Evolutionary conservation across 2,888 invertebrate genomes (phyloP).

Genomic region (Herminia tarsipennalis): DNA sequence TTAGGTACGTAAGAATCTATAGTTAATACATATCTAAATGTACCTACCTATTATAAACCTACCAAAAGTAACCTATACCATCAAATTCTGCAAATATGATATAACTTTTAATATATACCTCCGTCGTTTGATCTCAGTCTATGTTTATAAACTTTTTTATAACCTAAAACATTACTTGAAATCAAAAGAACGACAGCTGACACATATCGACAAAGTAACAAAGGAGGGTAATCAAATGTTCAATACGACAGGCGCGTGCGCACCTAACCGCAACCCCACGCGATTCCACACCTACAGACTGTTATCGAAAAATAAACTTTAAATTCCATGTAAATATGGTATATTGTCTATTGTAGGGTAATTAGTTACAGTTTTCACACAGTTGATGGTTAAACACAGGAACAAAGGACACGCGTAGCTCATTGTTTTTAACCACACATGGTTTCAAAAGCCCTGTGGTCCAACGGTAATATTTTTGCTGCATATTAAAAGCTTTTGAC

Average conservation of each 20-base stretch:
- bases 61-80: too few species aligned
- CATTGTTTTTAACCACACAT: slow-evolving; percentile 68
- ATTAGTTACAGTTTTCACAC: slow-evolving; percentile 47
- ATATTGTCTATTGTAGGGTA: background rate
- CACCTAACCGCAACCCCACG: slow-evolving; percentile 63
- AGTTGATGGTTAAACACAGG: slow-evolving; percentile 50
- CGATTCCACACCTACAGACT: slow-evolving; percentile 17
- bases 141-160: background rate
- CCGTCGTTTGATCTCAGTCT: too few species aligned
- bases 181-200: slow-evolving; percentile 56
- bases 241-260: slow-evolving; percentile 64
- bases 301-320: slow-evolving; percentile 14
- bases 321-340: background rate
- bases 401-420: slow-evolving; percentile 59
- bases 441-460: slow-evolving; percentile 59
- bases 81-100: too few species aligned
- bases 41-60: too few species aligned
- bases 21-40: too few species aligned
- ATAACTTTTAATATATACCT: too few species aligned
- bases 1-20: too few species aligned
- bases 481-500: background rate
- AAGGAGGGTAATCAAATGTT: slow-evolving; percentile 53
- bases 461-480: slow-evolving; percentile 58
- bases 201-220: slow-evolving; percentile 46
- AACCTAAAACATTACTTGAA: background rate